Evolutionary conservation across 2,797 vertebrate species (phyloP), one percentile per base, ranked within the genome.

Genomic region (Thunnus albacares): DNA sequence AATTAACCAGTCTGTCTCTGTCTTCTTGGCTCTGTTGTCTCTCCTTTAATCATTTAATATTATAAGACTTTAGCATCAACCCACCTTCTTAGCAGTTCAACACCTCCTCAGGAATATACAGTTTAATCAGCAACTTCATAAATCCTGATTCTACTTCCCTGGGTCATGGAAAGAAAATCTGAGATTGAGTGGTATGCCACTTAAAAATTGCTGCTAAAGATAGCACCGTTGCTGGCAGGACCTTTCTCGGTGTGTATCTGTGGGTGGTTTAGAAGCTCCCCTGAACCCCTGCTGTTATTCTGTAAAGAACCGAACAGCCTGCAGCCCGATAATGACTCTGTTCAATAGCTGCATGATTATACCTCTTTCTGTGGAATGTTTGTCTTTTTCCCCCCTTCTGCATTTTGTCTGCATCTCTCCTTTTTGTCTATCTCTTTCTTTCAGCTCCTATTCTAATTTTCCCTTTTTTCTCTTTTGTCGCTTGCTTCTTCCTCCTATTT

Each of bases 261-360:
- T 90, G 90, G 88, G 91, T 86, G 89, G 88, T 85, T 90, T 75
- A 76, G 87, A 91, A 82, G 88, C 87, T 93, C 80, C 87, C 91
- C 83, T 90, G 87, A 90, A 90, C 90, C 87, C 93, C 92, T 85
- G 91, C 91, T 91, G 91, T 76, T 89, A 79, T 68, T 89, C 90
- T 94, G 93, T 93, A 90, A 93, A 90, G 93, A 90, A 88, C 74
- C 71, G 57, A 93, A 86, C 93, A 93, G 92, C 92, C 93, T 90
- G 87, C 93, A 92, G 93, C 84, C 92, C 69, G 79, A 89, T 94
- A 94, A 94, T 94, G 93, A 90, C 89, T 91, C 88, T 75, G 64
- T 86, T 94, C 90, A 94, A 94, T 93, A 83, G 91, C 87, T 88
- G 86, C 93, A 86, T 93, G 92, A 94, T 94, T 94, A 92, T 88